A percentile compares a stretch with the other conserved stretches of the same genome.
Evolutionary conservation across 2,797 vertebrate species (phyloP).

Genomic region (Heterohyrax brucei): DNA sequence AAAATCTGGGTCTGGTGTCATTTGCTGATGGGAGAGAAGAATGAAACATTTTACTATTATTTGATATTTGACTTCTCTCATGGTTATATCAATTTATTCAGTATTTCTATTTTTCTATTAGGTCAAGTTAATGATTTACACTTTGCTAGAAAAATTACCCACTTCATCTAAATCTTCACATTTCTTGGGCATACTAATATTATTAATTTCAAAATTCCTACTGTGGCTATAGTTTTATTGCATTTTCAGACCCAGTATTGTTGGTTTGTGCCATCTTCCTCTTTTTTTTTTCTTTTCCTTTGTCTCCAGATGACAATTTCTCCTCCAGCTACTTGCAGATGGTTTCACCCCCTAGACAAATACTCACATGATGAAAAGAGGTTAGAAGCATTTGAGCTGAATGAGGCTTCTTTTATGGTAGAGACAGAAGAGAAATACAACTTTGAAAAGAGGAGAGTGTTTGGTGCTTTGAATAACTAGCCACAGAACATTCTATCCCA

Average conservation of each 20-base stretch:
- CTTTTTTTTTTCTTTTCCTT: not conserved
- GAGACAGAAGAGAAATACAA: not conserved
- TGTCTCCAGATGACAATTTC: not conserved
- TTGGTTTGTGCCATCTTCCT: not conserved
- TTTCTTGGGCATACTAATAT: not conserved
- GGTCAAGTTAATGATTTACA: not conserved
- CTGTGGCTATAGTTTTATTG: not conserved
- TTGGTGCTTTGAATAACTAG: conserved; percentile 30
- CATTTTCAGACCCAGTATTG: not conserved
- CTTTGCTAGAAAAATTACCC: conserved; percentile 44
- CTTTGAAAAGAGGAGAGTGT: not conserved
- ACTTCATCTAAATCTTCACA: conserved; percentile 1
- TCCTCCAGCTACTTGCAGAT: not conserved
- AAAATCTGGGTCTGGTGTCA: not conserved
- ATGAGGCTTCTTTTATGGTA: not conserved
- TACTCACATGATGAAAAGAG: not conserved
- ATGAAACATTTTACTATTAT: not conserved
- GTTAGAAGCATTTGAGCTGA: conserved; percentile 7
- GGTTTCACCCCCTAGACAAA: not conserved
- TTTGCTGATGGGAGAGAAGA: not conserved
- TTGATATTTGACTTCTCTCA: not conserved
- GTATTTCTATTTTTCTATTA: not conserved
- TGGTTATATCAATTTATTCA: not conserved
- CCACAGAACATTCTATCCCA: not conserved
- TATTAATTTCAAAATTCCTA: not conserved